These are phyloP conservation scores for Centropus bengalensis DNA, from an alignment of 2,113 vertebrate genomes.

Conservation along the genomic window DNA sequence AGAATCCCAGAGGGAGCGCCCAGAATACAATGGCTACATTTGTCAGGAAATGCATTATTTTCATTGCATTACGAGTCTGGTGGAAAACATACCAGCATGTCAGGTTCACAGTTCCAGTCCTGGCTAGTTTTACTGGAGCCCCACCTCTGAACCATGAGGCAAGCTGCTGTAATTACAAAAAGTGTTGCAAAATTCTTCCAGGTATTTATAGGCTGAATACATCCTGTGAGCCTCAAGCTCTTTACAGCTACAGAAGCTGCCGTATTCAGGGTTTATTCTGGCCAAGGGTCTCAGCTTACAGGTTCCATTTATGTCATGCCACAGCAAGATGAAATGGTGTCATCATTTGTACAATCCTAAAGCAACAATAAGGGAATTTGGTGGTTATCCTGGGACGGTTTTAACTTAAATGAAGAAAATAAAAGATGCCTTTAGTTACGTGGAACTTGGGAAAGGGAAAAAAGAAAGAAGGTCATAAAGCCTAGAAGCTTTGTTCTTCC, in stretches of 20 bases:
- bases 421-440: background rate
- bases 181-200: background rate
- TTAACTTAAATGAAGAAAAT: background rate
- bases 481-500: background rate
- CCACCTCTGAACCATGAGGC: background rate
- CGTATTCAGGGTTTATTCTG: background rate
- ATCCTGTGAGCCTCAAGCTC: background rate
- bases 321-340: background rate
- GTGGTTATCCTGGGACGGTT: background rate
- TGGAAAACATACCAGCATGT: background rate
- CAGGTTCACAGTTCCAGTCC: background rate
- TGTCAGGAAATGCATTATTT: background rate
- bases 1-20: background rate
- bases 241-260: background rate
- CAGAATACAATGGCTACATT: background rate
- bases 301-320: background rate
- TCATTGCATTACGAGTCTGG: background rate
- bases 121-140: background rate
- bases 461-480: background rate
- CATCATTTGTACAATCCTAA: background rate
- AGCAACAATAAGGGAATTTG: background rate
- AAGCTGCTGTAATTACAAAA: slow-evolving; percentile 13
- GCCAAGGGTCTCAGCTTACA: background rate
- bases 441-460: background rate
- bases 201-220: background rate